Base-by-base conservation (phyloP, 1,140 invertebrate genomes). In the Tetragonula clypearis region DNA sequence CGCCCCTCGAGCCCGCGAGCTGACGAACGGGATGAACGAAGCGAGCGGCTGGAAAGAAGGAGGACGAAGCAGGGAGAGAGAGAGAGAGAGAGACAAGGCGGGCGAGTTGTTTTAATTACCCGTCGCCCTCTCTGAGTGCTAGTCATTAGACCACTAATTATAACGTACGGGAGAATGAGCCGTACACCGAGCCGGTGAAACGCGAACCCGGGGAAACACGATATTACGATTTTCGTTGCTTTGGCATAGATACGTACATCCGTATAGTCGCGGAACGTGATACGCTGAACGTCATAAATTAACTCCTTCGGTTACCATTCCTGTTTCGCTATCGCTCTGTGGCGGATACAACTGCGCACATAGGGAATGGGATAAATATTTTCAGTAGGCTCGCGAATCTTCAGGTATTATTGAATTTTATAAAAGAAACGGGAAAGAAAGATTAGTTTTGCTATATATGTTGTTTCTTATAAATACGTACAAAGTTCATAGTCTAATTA, bases 101-200 rank as follows among this genome's bases (percentile, higher is more conserved):
- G 62, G 69, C 81, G 91, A 93, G 91, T 92, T 92, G 93, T 94
- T 95, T 94, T 95, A 94, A 94, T 95, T 94, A 94, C 93, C 92
- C 94, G 92, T 93, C 93, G 93, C 92, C 92, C 91, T 91, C 23
- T 23, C 88, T 76, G 91, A 93, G 92, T 93, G 93, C 89, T 88
- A 93, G 93, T 94, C 92, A 94, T 94, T 94, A 95, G 94, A 92
- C 94, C 92, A 92, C 94, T 95, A 94, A 95, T 95, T 95, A 95
- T 95, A 94, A 94, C 93, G 93, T 93, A 93, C 92, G 93, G 90
- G 92, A 93, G 94, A 94, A 94, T 92, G 92, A 94, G 92, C 89
- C 90, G 90, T 90, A 93, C 92, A 90, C n/a, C 30, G 23, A 53
- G n/a, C 41, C 72, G 49, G 5, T 26, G 26, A 41, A 69, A n/a